Evolutionary conservation across 2,888 invertebrate genomes (phyloP), one percentile per base, ranked within the genome.

Genomic region (Latrodectus hesperus): DNA sequence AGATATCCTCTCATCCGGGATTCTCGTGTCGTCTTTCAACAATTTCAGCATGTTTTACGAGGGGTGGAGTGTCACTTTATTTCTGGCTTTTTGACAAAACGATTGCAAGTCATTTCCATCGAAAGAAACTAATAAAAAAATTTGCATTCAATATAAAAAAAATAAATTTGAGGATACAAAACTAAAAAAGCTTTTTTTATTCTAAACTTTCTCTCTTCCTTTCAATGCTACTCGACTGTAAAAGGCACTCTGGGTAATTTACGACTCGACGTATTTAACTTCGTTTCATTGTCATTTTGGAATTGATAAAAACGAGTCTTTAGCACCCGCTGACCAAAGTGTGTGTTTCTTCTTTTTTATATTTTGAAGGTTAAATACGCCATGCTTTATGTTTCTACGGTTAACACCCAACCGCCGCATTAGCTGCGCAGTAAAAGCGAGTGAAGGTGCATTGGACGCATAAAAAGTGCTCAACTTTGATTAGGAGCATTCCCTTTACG

Each of bases 291-390:
- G 80, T 75, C 76, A 52, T 70, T 80, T 80, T 74, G 67, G 72
- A 74, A 86, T 86, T 86, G 85, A 86, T 86, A 80, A 86, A 75
- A 71, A 51, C n/a, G 60, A 16, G 80, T 80, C 80, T 86, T 80
- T 80, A 86, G 80, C 85, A 67, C 73, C n/a, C 64, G 76, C 74
- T 85, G 84, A 85, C 84, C 84, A 85, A 49, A 74, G 22, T 74
- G 12, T 60, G 12, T 60, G 4, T 60, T 55, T 55, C 14, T 55
- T 60, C 14, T 11, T 16, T 60, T 60, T 60, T 38, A 38, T 38
- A 38, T 60, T 60, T 60, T 72, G 84, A 73, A 73, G 78, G 74
- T 79, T 74, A 75, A 74, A 73, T 38, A 76, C 52, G 64, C 11
- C 49, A 75, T 82, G 79, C 73, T 79, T 78, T 78, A 79, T 72